Base-by-base conservation (phyloP, 2,888 invertebrate species). In the Mystacides longicornis region DNA sequence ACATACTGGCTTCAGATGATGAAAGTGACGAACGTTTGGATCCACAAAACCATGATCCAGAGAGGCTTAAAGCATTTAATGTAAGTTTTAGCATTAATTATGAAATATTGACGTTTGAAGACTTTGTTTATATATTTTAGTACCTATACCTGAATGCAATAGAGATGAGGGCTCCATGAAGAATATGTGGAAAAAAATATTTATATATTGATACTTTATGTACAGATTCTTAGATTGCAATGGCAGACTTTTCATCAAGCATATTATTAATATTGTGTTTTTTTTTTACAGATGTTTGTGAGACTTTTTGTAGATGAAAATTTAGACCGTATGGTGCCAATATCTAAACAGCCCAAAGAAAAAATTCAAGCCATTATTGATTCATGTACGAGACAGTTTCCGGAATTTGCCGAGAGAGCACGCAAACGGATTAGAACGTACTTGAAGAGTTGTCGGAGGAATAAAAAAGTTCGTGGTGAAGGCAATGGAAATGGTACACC, bases 281-380 rank as follows among this genome's bases (percentile, higher is more conserved):
- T n/a, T n/a, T 1, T 56, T 46, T 73, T 78, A 50, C 79, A 96
- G 96, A 96, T 96, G 96, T 96, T 96, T 73, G 95, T 96, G 60
- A 85, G 96, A 43, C 80, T 96, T 58, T 96, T 96, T 74, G 96
- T 96, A 59, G 96, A 96, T 70, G 96, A 96, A 75, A 96, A 96
- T 70, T 79, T 96, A 64, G 96, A 96, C 71, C 83, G 96, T 68
- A 93, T 93, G 80, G 93, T 96, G 56, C 96, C 96, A 56, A 96
- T 96, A 67, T 95, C 95, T 52, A 94, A 96, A 69, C 96, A 96
- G 74, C 96, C 96, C 7, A 96, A 96, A 70, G 96, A 96, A 71
- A 96, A 96, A 77, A 93, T 96, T 64, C 95, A 96, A 69, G 96
- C 95, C 19, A 96, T 96, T 69, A 93, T 96, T 62, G 96, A 96